phyloP scores from a whole-genome alignment of 1,140 invertebrate genomes.

The Bactericera cockerelli region DNA sequence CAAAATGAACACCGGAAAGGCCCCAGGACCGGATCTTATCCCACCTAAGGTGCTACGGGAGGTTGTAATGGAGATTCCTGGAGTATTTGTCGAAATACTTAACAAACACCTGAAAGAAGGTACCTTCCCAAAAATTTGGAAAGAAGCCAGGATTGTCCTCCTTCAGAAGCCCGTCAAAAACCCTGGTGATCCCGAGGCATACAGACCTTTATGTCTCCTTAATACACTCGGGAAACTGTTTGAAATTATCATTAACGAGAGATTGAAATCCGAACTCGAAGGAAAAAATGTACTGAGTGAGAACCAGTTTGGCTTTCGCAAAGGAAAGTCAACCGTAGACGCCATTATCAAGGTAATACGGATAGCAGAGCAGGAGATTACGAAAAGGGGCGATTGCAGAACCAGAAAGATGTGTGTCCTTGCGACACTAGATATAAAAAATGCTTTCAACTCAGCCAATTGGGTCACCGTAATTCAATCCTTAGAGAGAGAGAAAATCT shows the following conservation, averaged over 20 bases:
- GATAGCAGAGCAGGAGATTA: not conserved
- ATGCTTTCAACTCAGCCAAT: constrained; percentile 9
- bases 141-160: not conserved
- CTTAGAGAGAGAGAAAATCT: not conserved
- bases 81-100: not conserved
- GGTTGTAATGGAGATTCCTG: not conserved
- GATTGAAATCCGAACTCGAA: not conserved
- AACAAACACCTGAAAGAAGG: not conserved
- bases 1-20: not conserved
- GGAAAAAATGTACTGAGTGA: not conserved
- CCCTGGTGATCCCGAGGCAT: not conserved
- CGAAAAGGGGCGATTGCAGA: not conserved
- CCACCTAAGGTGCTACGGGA: not conserved
- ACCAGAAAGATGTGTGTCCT: not conserved
- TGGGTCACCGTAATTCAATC: not conserved
- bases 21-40: not conserved
- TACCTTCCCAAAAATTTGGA: not conserved
- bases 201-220: not conserved
- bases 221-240: not conserved
- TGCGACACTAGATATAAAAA: constrained; percentile 7
- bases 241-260: not conserved
- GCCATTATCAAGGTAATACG: not conserved
- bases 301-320: constrained; percentile 7
- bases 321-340: not conserved
- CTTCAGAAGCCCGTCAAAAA: not conserved